Conservation (phyloP, 1,140 invertebrate species). For the Aphelinus certus region DNA sequence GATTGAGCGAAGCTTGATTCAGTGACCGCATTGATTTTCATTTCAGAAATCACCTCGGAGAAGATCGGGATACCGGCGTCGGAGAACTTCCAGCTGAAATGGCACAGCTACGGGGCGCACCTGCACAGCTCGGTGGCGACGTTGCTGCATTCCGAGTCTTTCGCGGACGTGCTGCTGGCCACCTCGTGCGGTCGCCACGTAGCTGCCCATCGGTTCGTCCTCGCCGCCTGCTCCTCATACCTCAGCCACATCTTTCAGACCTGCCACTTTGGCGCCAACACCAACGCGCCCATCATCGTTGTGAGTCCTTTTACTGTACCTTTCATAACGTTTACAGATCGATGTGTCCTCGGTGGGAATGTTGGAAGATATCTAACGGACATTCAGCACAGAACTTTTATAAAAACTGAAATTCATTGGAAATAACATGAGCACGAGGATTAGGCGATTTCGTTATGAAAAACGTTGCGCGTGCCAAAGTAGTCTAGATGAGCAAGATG, state of each 20-base stretch:
- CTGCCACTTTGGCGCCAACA: slow-evolving; percentile 63
- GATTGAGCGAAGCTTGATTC: too few species aligned
- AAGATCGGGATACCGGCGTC: slow-evolving; percentile 66
- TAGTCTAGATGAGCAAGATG: too few species aligned
- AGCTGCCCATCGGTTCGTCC: slow-evolving; percentile 85
- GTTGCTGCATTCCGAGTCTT: slow-evolving; percentile 80
- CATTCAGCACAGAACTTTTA: too few species aligned
- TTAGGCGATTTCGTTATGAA: too few species aligned
- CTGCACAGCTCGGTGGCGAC: slow-evolving; percentile 83
- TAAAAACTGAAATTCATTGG: too few species aligned
- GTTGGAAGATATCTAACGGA: too few species aligned
- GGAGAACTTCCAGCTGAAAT: slow-evolving; percentile 87
- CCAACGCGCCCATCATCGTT: slow-evolving; percentile 63
- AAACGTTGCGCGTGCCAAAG: too few species aligned
- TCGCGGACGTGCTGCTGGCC: slow-evolving; percentile 85
- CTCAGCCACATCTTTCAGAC: slow-evolving; percentile 68
- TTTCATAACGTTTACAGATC: too few species aligned
- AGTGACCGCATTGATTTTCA: too few species aligned
- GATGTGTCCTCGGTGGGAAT: too few species aligned
- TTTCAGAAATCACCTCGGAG: slow-evolving; percentile 45
- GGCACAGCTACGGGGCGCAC: slow-evolving; percentile 84
- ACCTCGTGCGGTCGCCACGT: slow-evolving; percentile 84
- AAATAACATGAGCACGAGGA: too few species aligned
- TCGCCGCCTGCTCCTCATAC: slow-evolving; percentile 80
- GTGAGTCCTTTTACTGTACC: slow-evolving; percentile 44